phyloP scores from a whole-genome alignment of 2,888 invertebrate species.

The Glyphotaelius pellucidus region DNA sequence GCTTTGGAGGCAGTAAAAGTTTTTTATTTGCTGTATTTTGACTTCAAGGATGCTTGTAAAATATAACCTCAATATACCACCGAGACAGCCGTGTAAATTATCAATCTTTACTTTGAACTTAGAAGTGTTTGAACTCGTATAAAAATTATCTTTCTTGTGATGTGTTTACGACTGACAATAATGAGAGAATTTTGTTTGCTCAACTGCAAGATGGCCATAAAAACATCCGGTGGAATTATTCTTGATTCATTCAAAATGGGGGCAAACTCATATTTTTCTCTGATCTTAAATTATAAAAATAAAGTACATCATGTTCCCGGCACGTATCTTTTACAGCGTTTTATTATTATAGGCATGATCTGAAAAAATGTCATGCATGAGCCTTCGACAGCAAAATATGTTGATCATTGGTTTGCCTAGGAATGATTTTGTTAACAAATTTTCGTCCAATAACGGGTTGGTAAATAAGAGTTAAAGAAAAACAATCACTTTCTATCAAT shows the following conservation, averaged over 20 bases:
- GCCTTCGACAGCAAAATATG: neutral
- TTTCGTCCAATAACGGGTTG: too few species aligned
- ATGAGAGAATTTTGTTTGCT: conserved; percentile 30
- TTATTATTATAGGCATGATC: neutral
- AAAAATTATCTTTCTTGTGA: conserved; percentile 47
- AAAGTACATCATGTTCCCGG: neutral
- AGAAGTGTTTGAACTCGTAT: conserved; percentile 44
- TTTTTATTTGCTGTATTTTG: neutral
- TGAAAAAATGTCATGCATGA: neutral
- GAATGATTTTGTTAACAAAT: too few species aligned
- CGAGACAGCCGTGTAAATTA: conserved; percentile 33
- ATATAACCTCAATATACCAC: conserved; percentile 27
- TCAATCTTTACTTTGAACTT: conserved; percentile 47
- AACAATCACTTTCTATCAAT: too few species aligned
- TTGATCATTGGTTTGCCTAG: neutral
- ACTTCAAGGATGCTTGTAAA: conserved; percentile 25
- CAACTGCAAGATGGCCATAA: conserved; percentile 43
- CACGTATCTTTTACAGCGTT: neutral
- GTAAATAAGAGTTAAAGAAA: too few species aligned
- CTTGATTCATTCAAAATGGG: conserved; percentile 31
- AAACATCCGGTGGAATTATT: conserved; percentile 39
- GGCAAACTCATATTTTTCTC: conserved; percentile 26
- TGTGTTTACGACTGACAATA: conserved; percentile 42
- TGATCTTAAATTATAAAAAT: conserved; percentile 16
- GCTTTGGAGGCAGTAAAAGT: neutral